phyloP scores from a whole-genome alignment of 1,140 invertebrate genomes.

The Anadara kagoshimensis region DNA sequence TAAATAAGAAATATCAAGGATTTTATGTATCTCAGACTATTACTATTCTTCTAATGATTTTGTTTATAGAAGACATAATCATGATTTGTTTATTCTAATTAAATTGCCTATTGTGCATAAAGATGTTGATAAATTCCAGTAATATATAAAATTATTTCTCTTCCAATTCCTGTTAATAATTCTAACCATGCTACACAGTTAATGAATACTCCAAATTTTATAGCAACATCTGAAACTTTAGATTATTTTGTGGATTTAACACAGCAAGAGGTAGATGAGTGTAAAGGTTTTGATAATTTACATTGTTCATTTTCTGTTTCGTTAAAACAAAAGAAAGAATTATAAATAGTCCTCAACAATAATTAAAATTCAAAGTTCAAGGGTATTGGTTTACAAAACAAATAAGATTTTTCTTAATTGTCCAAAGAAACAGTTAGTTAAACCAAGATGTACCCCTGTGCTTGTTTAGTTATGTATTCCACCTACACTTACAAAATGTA shows the following conservation, averaged over 20 bases:
- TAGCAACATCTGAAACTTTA: background rate
- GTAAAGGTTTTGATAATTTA: too few relatives aligned
- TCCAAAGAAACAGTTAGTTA: constrained; percentile 10
- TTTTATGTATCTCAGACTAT: constrained; percentile 16
- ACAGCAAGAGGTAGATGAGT: constrained; percentile 6
- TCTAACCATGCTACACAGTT: constrained; percentile 14
- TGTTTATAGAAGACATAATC: constrained; percentile 1
- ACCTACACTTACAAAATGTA: background rate
- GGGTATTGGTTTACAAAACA: constrained; percentile 19
- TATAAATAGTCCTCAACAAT: too few relatives aligned
- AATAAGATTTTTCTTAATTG: constrained; percentile 17
- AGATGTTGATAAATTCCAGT: background rate
- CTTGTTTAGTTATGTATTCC: constrained; percentile 22
- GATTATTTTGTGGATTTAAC: constrained; percentile 18
- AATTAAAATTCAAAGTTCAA: too few relatives aligned
- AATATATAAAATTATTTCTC: constrained; percentile 1
- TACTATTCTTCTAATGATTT: constrained; percentile 12
- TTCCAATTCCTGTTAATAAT: constrained; percentile 6
- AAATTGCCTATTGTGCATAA: constrained; percentile 13
- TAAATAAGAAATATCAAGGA: constrained; percentile 11
- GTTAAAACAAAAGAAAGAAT: too few relatives aligned
- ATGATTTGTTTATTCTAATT: constrained; percentile 15
- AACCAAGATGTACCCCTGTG: constrained; percentile 20
- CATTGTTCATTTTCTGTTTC: too few relatives aligned
- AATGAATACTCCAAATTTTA: background rate